Evolutionary conservation across 2,888 invertebrate species (phyloP).

Genomic region (Gastrophysa polygoni): DNA sequence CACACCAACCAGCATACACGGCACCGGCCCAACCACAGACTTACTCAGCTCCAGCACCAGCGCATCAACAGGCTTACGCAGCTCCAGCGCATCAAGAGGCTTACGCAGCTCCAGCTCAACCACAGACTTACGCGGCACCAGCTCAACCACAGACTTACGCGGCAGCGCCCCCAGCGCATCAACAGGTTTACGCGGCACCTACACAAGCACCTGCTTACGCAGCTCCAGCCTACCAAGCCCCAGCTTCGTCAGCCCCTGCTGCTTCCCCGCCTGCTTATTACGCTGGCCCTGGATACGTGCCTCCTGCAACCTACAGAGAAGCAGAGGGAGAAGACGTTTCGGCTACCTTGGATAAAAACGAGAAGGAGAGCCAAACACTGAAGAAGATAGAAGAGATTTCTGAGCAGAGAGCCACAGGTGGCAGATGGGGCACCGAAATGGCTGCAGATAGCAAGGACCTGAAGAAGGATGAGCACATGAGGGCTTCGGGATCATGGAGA

Average conservation of each 20-base stretch:
- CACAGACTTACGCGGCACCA: constrained; percentile 24
- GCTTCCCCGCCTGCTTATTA: neutral
- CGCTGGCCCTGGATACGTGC: constrained; percentile 25
- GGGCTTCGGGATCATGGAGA: neutral
- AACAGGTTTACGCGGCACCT: constrained; percentile 27
- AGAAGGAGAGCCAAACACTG: constrained; percentile 45
- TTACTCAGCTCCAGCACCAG: constrained; percentile 25
- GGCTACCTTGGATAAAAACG: constrained; percentile 11
- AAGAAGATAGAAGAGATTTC: constrained; percentile 45
- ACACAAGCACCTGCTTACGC: constrained; percentile 35
- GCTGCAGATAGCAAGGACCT: neutral
- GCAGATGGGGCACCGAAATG: constrained; percentile 20
- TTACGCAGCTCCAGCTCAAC: constrained; percentile 25
- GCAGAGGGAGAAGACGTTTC: constrained; percentile 16
- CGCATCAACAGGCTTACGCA: constrained; percentile 8
- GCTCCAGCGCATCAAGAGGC: constrained; percentile 21
- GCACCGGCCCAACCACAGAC: constrained; percentile 26
- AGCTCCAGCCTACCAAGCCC: constrained; percentile 27
- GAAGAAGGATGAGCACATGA: constrained; percentile 12
- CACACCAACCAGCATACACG: neutral
- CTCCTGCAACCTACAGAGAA: constrained; percentile 42
- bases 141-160: constrained; percentile 1
- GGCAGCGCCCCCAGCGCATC: constrained; percentile 27
- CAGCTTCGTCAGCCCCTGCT: constrained; percentile 22
- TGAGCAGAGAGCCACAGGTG: constrained; percentile 34